These are phyloP conservation scores for Oreonectes daqikongensis DNA, from an alignment of 2,797 vertebrate species.

Conservation along the genomic window DNA sequence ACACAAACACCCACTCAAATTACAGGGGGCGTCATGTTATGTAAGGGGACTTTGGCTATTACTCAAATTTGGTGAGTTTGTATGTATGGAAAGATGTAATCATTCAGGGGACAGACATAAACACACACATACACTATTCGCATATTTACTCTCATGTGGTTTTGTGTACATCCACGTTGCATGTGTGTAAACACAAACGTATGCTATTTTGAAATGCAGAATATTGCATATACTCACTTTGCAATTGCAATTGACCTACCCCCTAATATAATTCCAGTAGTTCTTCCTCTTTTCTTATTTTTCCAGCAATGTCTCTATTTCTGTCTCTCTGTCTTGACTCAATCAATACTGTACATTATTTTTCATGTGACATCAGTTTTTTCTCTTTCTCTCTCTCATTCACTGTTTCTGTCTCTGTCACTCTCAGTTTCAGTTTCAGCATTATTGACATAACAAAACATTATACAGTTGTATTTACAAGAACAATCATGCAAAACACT, in stretches of 20 bases:
- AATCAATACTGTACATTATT: constrained; percentile 11
- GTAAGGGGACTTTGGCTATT: not conserved
- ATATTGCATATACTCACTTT: not conserved
- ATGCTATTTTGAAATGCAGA: not conserved
- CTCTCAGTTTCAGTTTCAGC: not conserved
- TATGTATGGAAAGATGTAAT: not conserved
- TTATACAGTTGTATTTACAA: not conserved
- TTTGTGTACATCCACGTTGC: not conserved
- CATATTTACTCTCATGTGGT: not conserved
- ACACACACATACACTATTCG: not conserved
- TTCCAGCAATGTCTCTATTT: constrained; percentile 14
- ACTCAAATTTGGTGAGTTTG: not conserved
- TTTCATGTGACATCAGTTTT: constrained; percentile 24
- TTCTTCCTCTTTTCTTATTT: constrained; percentile 5
- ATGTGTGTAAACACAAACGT: not conserved
- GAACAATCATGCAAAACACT: not conserved
- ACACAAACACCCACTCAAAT: not conserved
- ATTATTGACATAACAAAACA: not conserved
- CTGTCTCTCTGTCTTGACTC: constrained; percentile 11
- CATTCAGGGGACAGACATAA: not conserved
- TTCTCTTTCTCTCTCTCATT: not conserved
- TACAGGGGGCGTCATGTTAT: not conserved
- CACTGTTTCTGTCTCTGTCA: not conserved
- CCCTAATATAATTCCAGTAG: not conserved
- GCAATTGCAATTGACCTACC: not conserved